Evolutionary conservation across 2,797 vertebrate species (phyloP).

Genomic region (Selene dorsalis): DNA sequence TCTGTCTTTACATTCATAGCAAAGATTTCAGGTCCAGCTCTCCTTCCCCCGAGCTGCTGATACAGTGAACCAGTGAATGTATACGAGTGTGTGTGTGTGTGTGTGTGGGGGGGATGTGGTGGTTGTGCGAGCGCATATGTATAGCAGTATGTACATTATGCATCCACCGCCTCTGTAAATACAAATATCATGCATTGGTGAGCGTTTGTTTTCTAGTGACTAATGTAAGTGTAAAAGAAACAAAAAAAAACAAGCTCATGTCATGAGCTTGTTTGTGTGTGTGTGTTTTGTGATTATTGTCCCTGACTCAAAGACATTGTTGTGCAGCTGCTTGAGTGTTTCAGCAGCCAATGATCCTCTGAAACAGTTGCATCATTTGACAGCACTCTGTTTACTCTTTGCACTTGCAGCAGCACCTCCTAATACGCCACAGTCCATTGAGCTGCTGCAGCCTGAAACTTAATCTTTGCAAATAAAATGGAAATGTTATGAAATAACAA

Average conservation of each 20-base stretch:
- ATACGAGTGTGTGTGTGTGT: neutral
- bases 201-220: neutral
- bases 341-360: slow-evolving; percentile 36
- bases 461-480: slow-evolving; percentile 3
- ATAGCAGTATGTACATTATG: slow-evolving; percentile 1
- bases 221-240: neutral
- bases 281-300: slow-evolving; percentile 8
- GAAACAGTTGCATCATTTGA: slow-evolving; percentile 63
- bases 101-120: neutral
- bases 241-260: too few species aligned
- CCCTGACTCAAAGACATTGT: slow-evolving; percentile 34
- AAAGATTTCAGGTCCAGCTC: slow-evolving; percentile 21
- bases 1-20: slow-evolving; percentile 60
- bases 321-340: slow-evolving; percentile 37
- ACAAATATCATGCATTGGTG: slow-evolving; percentile 13
- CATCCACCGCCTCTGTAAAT: slow-evolving; percentile 13
- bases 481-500: slow-evolving; percentile 8
- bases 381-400: slow-evolving; percentile 44
- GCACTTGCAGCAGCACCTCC: slow-evolving; percentile 18
- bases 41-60: slow-evolving; percentile 49
- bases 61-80: slow-evolving; percentile 21
- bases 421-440: slow-evolving; percentile 1
- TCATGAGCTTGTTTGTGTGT: too few species aligned
- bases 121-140: neutral
- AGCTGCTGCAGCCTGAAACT: slow-evolving; percentile 24